These are phyloP conservation scores for Luehdorfia chinensis DNA, from an alignment of 1,140 invertebrate genomes.

Conservation along the genomic window DNA sequence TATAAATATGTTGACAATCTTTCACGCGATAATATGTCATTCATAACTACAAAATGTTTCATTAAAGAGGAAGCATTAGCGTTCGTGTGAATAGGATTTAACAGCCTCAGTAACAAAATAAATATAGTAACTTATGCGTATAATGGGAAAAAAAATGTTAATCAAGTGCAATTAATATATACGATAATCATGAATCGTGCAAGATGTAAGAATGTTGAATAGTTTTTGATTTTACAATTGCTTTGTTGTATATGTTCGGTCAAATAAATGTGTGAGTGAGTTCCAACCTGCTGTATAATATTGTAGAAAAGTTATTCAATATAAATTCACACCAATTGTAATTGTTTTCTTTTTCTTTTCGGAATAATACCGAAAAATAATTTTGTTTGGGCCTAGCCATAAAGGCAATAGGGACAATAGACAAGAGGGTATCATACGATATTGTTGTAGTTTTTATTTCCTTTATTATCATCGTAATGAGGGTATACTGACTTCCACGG, in stretches of 20 bases:
- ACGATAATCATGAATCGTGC: neutral
- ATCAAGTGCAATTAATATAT: constrained; percentile 36
- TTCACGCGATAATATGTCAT: too few relatives aligned
- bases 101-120: neutral
- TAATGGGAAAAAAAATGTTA: neutral
- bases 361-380: too few relatives aligned
- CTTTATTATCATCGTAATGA: too few relatives aligned
- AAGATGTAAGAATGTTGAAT: constrained; percentile 19
- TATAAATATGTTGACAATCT: too few relatives aligned
- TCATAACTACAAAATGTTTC: too few relatives aligned
- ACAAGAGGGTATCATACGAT: too few relatives aligned
- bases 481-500: too few relatives aligned
- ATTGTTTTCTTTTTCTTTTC: constrained; percentile 22
- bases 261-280: constrained; percentile 35
- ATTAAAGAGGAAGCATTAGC: too few relatives aligned
- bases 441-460: too few relatives aligned
- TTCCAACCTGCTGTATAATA: constrained; percentile 66
- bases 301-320: constrained; percentile 71
- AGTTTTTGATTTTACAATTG: constrained; percentile 31
- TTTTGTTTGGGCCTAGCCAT: too few relatives aligned
- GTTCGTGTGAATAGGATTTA: too few relatives aligned
- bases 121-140: neutral
- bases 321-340: constrained; percentile 57
- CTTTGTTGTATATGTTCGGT: constrained; percentile 38
- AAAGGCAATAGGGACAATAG: too few relatives aligned